Evolutionary conservation across 2,797 vertebrate species (phyloP).

Genomic region (Allobates femoralis): DNA sequence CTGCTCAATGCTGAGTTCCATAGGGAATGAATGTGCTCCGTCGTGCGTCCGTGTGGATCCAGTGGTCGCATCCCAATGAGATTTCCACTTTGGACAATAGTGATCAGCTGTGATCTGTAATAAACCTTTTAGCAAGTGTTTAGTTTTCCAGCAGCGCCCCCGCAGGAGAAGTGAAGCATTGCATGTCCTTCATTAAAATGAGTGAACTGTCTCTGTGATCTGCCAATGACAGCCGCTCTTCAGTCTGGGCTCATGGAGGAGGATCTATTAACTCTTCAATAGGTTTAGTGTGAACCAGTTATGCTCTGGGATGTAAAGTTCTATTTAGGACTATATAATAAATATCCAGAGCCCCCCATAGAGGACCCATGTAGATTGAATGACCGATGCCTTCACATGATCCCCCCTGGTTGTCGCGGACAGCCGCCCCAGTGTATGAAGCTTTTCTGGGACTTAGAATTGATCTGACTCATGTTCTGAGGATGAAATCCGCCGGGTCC

Average conservation of each 20-base stretch:
- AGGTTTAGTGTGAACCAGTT: no score
- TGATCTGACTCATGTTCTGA: slow-evolving; percentile 16
- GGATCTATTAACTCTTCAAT: neutral
- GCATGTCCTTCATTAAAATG: neutral
- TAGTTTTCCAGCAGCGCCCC: neutral
- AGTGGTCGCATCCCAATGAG: no score
- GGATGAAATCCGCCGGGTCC: neutral
- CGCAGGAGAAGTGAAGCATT: neutral
- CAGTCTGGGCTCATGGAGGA: neutral
- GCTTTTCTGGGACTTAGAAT: neutral
- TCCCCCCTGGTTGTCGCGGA: neutral
- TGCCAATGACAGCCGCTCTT: neutral
- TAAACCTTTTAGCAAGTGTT: neutral
- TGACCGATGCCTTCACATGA: neutral
- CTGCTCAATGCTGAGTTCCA: no score
- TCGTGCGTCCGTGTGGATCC: no score
- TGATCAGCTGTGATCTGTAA: neutral
- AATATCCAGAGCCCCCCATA: neutral
- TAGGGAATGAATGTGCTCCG: no score
- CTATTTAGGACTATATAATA: neutral
- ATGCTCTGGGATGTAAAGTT: no score
- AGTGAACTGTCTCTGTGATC: neutral
- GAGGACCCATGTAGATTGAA: neutral
- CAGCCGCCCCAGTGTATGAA: no score
- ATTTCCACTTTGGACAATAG: no score